A percentile compares a stretch with the other conserved stretches of the same genome.
Evolutionary conservation across 1,140 invertebrate genomes (phyloP).

Genomic region (Drosophila lacertosa): DNA sequence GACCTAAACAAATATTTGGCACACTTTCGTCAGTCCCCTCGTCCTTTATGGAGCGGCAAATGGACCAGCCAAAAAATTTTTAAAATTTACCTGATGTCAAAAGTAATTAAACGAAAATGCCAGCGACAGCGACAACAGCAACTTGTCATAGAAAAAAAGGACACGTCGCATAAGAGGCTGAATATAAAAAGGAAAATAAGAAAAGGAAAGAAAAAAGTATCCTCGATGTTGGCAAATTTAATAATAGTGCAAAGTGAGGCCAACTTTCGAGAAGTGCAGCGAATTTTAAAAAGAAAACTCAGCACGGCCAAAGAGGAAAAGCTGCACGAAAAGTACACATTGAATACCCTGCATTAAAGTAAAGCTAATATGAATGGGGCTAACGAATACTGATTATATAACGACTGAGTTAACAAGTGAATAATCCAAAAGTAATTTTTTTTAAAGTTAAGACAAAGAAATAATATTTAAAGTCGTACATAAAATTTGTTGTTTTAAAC

Average conservation of each 20-base stretch:
- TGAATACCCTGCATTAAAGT: not conserved
- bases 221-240: slow-evolving; percentile 42
- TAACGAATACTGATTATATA: too few species aligned
- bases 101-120: slow-evolving; percentile 79
- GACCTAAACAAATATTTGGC: slow-evolving; percentile 76
- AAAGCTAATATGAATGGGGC: too few species aligned
- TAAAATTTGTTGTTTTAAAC: too few species aligned
- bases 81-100: slow-evolving; percentile 76
- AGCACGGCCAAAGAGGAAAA: not conserved
- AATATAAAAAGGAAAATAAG: slow-evolving; percentile 22
- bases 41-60: slow-evolving; percentile 1
- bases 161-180: not conserved
- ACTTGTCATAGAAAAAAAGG: slow-evolving; percentile 25
- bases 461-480: too few species aligned
- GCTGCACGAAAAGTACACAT: not conserved
- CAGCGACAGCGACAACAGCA: slow-evolving; percentile 53
- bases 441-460: too few species aligned
- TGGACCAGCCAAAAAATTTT: slow-evolving; percentile 49
- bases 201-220: slow-evolving; percentile 47
- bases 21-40: slow-evolving; percentile 48
- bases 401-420: too few species aligned
- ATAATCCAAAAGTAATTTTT: too few species aligned
- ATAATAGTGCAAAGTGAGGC: slow-evolving; percentile 44
- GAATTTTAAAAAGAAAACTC: not conserved
- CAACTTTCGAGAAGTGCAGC: slow-evolving; percentile 7